Conservation (phyloP, 2,888 invertebrate species). For the Ernsta delagoae region DNA sequence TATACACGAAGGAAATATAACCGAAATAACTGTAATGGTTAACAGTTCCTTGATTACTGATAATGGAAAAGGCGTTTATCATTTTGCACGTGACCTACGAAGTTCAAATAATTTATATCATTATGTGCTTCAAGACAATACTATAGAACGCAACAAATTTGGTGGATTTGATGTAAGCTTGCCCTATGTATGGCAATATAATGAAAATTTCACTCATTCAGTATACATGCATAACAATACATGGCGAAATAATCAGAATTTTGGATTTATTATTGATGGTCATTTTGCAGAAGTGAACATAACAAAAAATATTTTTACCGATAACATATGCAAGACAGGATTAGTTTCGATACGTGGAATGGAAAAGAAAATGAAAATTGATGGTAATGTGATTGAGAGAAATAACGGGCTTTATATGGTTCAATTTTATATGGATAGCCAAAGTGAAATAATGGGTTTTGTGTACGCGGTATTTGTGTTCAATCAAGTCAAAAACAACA, state of each 20-base stretch:
- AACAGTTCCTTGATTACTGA: conserved; percentile 93
- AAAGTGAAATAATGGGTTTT: conserved; percentile 95
- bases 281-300: conserved; percentile 97
- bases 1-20: conserved; percentile 92
- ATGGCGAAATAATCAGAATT: conserved; percentile 94
- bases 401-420: conserved; percentile 94
- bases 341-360: conserved; percentile 94
- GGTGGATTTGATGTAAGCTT: conserved; percentile 95
- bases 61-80: conserved; percentile 94
- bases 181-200: conserved; percentile 98
- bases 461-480: conserved; percentile 91
- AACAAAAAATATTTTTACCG: conserved; percentile 92
- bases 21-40: conserved; percentile 95
- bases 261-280: conserved; percentile 94
- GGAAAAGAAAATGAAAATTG: conserved; percentile 97
- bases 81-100: conserved; percentile 96
- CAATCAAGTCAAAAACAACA: conserved; percentile 91
- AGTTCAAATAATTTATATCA: conserved; percentile 99
- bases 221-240: conserved; percentile 94
- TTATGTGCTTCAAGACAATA: conserved; percentile 94
- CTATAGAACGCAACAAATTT: conserved; percentile 92
- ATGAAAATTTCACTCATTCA: conserved; percentile 97
- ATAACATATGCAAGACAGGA: conserved; percentile 93
- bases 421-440: conserved; percentile 95
- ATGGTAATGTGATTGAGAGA: conserved; percentile 90